Conservation (phyloP, 2,888 invertebrate genomes). For the Griposia aprilina region DNA sequence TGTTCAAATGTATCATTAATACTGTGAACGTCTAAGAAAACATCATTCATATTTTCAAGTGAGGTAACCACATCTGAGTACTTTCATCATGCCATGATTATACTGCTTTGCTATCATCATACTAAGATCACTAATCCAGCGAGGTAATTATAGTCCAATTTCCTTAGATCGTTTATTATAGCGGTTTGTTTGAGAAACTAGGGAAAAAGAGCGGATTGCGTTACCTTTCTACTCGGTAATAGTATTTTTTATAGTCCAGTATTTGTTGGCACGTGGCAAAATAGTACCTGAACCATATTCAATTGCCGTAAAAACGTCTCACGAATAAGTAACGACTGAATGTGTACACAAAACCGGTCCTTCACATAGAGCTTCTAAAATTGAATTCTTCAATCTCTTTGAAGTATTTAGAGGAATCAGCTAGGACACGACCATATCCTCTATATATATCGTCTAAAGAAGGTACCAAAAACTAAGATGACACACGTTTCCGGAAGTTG, state of each 20-base stretch:
- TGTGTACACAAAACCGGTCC: too few species aligned
- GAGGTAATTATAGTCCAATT: constrained; percentile 44
- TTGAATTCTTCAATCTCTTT: background rate
- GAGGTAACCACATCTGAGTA: constrained; percentile 33
- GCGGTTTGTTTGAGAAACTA: constrained; percentile 6
- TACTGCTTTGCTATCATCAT: constrained; percentile 30
- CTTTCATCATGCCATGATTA: constrained; percentile 38
- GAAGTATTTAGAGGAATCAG: background rate
- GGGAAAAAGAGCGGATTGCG: constrained; percentile 34
- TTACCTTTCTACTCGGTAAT: constrained; percentile 7
- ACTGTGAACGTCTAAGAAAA: background rate
- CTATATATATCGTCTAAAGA: background rate
- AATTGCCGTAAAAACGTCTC: too few species aligned
- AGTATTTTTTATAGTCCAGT: background rate
- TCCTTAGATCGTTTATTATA: constrained; percentile 42
- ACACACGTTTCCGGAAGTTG: constrained; percentile 1
- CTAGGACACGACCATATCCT: too few species aligned
- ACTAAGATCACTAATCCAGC: constrained; percentile 37
- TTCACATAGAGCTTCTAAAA: background rate
- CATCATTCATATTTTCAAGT: constrained; percentile 20
- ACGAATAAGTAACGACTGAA: too few species aligned
- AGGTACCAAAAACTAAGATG: background rate
- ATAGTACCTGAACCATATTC: background rate
- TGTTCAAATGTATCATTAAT: constrained; percentile 3
- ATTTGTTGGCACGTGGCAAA: background rate